Conservation (phyloP, 2,888 invertebrate species). For the Beris chalybata region DNA sequence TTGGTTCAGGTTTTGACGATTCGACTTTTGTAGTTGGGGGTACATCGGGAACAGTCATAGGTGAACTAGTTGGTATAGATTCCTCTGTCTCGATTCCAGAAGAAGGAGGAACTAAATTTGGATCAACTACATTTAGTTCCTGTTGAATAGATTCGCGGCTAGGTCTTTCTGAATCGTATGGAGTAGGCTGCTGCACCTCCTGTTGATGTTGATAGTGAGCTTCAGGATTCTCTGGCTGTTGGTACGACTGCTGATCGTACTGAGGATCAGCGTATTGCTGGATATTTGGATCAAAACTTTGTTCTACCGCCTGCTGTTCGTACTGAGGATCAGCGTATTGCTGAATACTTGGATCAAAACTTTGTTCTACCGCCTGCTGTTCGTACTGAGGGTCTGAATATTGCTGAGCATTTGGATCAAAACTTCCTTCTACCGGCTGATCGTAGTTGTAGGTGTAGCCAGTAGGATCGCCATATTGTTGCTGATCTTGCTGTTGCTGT, state of each 20-base stretch:
- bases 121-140: neutral
- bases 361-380: constrained; percentile 39
- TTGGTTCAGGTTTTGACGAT: neutral
- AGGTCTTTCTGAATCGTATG: neutral
- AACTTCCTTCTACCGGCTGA: constrained; percentile 38
- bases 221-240: neutral
- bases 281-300: constrained; percentile 44
- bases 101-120: neutral
- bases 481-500: constrained; percentile 22
- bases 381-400: constrained; percentile 41
- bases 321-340: constrained; percentile 41
- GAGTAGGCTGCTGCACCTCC: neutral
- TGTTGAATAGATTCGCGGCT: neutral
- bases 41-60: neutral
- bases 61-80: neutral
- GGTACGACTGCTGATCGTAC: constrained; percentile 41
- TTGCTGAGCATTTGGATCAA: constrained; percentile 45
- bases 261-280: constrained; percentile 41
- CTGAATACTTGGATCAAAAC: constrained; percentile 45
- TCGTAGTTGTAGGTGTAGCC: constrained; percentile 53
- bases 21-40: neutral
- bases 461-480: constrained; percentile 47
- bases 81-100: neutral
- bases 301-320: constrained; percentile 40
- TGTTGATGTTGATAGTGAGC: neutral